phyloP scores from a whole-genome alignment of 23 tunicate species.

The Oikopleura albicans region DNA sequence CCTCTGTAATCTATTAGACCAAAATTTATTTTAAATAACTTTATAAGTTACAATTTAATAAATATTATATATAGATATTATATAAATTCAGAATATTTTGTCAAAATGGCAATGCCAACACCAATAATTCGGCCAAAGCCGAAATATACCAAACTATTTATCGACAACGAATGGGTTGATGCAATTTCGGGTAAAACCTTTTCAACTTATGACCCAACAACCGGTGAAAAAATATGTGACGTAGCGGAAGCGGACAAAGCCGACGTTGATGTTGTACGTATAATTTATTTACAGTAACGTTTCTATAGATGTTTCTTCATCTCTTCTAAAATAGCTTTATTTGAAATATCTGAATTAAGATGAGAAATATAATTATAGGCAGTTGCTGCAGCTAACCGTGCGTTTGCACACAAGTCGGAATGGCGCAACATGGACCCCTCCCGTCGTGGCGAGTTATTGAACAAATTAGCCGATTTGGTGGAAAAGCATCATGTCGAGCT shows the following conservation, averaged over 20 bases:
- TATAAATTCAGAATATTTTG: no score
- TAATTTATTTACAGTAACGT: neutral
- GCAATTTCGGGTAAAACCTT: conserved; percentile 42
- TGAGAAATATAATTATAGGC: no score
- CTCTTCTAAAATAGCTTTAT: no score
- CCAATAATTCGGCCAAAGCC: conserved; percentile 9
- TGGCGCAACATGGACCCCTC: conserved; percentile 49
- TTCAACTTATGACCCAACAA: conserved; percentile 38
- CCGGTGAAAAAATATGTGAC: conserved; percentile 35
- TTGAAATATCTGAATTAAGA: no score
- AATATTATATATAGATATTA: no score
- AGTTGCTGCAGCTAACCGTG: conserved; percentile 38
- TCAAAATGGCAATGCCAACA: no score
- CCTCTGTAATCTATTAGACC: no score
- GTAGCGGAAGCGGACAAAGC: conserved; percentile 66
- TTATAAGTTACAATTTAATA: no score
- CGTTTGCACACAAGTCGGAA: conserved; percentile 30
- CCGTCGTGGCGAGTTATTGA: conserved; percentile 42
- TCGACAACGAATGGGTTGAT: conserved; percentile 63
- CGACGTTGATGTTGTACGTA: conserved; percentile 23
- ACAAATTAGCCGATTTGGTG: conserved; percentile 70
- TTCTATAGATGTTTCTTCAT: no score
- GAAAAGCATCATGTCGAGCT: conserved; percentile 48
- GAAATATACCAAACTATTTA: conserved; percentile 36
- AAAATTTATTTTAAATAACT: no score